Percentiles rank a stretch among this genome's conserved stretches.
These are phyloP conservation scores for Cephalopterus ornatus DNA, from an alignment of 2,113 vertebrate species.

Conservation along the genomic window DNA sequence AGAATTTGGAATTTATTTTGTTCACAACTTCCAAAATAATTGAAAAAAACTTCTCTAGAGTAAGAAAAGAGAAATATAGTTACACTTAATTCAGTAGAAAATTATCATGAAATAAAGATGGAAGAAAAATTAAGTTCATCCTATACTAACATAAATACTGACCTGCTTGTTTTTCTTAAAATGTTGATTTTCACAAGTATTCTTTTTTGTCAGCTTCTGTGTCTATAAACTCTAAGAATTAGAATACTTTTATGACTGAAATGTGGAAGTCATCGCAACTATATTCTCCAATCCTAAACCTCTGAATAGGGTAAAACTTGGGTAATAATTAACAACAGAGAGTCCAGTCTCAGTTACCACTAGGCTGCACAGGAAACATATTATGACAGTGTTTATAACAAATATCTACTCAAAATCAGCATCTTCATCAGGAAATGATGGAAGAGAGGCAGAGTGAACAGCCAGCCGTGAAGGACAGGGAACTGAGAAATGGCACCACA, in stretches of 20 bases:
- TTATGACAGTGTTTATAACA: not conserved
- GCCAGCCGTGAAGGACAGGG: not conserved
- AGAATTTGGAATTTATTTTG: not conserved
- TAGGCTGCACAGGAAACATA: not conserved
- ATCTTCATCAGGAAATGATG: not conserved
- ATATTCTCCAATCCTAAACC: not conserved
- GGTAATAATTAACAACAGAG: not conserved
- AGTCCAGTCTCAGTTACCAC: not conserved
- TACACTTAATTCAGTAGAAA: not conserved
- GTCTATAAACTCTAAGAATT: not conserved
- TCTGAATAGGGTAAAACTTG: not conserved
- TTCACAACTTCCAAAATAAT: not conserved
- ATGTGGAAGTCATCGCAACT: not conserved
- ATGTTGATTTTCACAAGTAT: not conserved
- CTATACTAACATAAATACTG: not conserved
- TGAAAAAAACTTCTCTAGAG: not conserved
- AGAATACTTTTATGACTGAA: not conserved
- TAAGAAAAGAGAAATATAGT: not conserved
- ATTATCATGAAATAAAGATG: not conserved
- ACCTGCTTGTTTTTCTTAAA: not conserved
- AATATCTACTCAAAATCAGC: not conserved
- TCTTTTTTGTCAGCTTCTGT: not conserved
- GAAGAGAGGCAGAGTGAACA: not conserved
- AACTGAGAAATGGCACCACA: not conserved
- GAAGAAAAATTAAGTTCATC: not conserved